Base-by-base conservation (phyloP, 2,797 vertebrate genomes). In the Malurus splendens region DNA sequence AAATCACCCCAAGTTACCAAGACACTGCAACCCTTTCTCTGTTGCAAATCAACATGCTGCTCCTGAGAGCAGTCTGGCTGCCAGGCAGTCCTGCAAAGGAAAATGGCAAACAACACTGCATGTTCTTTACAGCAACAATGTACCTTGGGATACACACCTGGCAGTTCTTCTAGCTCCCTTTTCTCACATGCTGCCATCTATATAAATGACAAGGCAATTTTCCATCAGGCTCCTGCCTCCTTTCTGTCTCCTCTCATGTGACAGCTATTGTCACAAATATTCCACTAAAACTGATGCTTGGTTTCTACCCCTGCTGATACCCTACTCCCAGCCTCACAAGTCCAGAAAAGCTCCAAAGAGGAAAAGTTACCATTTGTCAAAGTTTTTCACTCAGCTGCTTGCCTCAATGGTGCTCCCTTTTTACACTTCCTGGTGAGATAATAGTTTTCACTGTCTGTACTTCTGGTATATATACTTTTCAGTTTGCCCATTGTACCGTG, bases 211-310 rank as follows among this genome's bases (percentile, higher is more conserved):
- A 76, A 66, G 24, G 18, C 39, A 30, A 60, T 42, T 67, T 18
- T 81, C 42, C 36, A 50, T 9, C 1, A 4, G 52, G 33, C 16
- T 50, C 23, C 50, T 60, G 36, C 10, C 24, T 65, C n/a, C 15
- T 32, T 38, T 56, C 32, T 3, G 0, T 39, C 24, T 70, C 15
- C 23, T 18, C n/a, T 59, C 16, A n/a, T 0, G 1, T n/a, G 44
- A 59, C 22, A 42, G 32, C 23, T 0, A 2, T 0, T 48, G 17
- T 7, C 27, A 52, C 3, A 1, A 52, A 54, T 4, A 23, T 57
- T 36, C 51, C 48, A 64, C 55, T 80, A 76, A 80, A 91, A 83
- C 0, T n/a, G 9, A 28, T 32, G 20, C 13, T 45, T 48, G 6
- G 7, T n/a, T 90, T 70, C 59, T 59, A 55, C 6, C 9, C 11